These are phyloP conservation scores for Blennius ocellaris DNA, from an alignment of 2,113 vertebrate species.

Conservation along the genomic window DNA sequence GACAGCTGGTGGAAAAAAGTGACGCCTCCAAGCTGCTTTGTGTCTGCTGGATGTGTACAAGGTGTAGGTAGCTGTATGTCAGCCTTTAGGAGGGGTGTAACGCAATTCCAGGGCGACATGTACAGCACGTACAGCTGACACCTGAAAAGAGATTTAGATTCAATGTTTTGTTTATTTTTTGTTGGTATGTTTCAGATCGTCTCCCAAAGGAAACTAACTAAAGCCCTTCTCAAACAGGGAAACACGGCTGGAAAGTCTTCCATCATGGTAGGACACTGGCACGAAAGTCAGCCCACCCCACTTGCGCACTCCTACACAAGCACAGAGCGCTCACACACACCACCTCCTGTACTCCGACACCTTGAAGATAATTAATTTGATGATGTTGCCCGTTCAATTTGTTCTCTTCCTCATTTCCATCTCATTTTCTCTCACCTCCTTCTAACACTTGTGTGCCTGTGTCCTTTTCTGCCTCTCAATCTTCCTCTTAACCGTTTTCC, in stretches of 20 bases:
- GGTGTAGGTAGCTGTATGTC: neutral
- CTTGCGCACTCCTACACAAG: constrained; percentile 9
- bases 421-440: constrained; percentile 58
- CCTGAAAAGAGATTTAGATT: too few species aligned
- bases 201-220: constrained; percentile 96
- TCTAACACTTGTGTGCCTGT: constrained; percentile 9
- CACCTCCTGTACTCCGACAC: constrained; percentile 24
- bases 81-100: neutral
- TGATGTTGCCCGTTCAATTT: constrained; percentile 52
- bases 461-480: neutral
- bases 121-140: too few species aligned
- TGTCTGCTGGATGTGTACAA: constrained; percentile 11
- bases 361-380: constrained; percentile 61
- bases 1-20: constrained; percentile 36
- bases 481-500: neutral
- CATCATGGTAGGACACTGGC: constrained; percentile 89
- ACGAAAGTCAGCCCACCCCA: neutral
- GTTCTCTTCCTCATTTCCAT: constrained; percentile 64
- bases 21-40: neutral
- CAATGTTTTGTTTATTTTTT: constrained; percentile 6
- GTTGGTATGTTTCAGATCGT: constrained; percentile 88
- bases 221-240: constrained; percentile 95
- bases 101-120: neutral
- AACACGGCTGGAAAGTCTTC: constrained; percentile 97
- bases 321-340: constrained; percentile 1